Evolutionary conservation across 2,797 vertebrate species (phyloP).

Genomic region (Mycteria americana): DNA sequence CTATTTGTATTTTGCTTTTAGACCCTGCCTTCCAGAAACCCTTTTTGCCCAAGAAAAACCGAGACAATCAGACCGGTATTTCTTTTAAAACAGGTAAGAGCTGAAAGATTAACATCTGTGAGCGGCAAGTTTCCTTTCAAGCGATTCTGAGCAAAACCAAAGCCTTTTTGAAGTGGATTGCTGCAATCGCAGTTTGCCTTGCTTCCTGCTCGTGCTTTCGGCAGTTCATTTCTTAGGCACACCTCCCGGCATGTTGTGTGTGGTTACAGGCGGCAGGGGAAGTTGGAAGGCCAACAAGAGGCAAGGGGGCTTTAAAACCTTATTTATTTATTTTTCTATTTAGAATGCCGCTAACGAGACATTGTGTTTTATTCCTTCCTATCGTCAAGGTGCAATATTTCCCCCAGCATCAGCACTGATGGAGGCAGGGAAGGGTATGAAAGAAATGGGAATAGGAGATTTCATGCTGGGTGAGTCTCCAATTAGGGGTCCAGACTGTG

Average conservation of each 20-base stretch:
- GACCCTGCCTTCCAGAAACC: constrained; percentile 3
- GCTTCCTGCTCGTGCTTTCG: constrained; percentile 2
- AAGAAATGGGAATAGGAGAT: neutral
- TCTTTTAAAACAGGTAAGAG: neutral
- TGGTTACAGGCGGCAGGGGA: neutral
- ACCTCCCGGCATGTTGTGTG: neutral
- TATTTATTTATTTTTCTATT: neutral
- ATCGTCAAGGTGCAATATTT: neutral
- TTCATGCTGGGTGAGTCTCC: neutral
- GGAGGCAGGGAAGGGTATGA: neutral
- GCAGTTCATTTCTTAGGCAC: neutral
- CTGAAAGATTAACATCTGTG: neutral
- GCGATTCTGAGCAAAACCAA: neutral
- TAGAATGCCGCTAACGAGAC: neutral
- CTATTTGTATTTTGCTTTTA: constrained; percentile 4
- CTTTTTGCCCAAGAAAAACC: neutral
- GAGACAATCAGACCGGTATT: neutral
- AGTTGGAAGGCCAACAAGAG: neutral
- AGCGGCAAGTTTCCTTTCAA: neutral
- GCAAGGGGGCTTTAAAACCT: neutral
- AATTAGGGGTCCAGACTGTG: neutral
- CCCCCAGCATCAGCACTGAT: too few species aligned
- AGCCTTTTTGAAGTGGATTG: constrained; percentile 35
- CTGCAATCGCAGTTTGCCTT: neutral
- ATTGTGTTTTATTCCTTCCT: neutral